phyloP scores from a whole-genome alignment of 2,888 invertebrate species.

The Dichetophora obliterata region DNA sequence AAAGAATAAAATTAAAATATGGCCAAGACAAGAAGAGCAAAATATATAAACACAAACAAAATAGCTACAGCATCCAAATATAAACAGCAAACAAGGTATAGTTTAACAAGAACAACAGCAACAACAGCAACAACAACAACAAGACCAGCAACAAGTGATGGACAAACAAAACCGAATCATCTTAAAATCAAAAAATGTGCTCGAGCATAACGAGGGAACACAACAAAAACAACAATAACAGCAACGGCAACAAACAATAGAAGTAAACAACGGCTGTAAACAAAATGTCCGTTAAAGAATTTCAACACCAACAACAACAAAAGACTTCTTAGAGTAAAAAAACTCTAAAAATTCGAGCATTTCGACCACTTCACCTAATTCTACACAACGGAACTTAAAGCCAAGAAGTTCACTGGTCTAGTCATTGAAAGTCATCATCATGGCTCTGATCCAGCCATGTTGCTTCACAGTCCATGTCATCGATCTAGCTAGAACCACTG shows the following conservation, averaged over 20 bases:
- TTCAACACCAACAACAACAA: background rate
- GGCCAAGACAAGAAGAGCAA: background rate
- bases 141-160: background rate
- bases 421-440: slow-evolving; percentile 22
- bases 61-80: slow-evolving; percentile 11
- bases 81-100: slow-evolving; percentile 11
- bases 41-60: background rate
- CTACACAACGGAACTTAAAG: background rate
- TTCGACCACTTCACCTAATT: slow-evolving; percentile 33
- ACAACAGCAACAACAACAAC: background rate
- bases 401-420: slow-evolving; percentile 28
- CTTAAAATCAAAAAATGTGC: slow-evolving; percentile 3
- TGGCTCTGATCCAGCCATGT: background rate
- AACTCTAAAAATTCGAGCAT: slow-evolving; percentile 4
- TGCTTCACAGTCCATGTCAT: background rate
- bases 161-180: background rate
- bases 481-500: slow-evolving; percentile 23
- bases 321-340: slow-evolving; percentile 4
- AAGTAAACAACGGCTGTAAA: slow-evolving; percentile 6
- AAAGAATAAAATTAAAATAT: background rate
- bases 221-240: slow-evolving; percentile 40
- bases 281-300: slow-evolving; percentile 10
- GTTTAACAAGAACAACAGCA: background rate
- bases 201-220: slow-evolving; percentile 1
- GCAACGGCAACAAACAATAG: slow-evolving; percentile 27